Percentiles rank a stretch among this genome's conserved stretches.
phyloP scores from a whole-genome alignment of 1,140 invertebrate genomes.

The Ceratosolen solmsi region DNA sequence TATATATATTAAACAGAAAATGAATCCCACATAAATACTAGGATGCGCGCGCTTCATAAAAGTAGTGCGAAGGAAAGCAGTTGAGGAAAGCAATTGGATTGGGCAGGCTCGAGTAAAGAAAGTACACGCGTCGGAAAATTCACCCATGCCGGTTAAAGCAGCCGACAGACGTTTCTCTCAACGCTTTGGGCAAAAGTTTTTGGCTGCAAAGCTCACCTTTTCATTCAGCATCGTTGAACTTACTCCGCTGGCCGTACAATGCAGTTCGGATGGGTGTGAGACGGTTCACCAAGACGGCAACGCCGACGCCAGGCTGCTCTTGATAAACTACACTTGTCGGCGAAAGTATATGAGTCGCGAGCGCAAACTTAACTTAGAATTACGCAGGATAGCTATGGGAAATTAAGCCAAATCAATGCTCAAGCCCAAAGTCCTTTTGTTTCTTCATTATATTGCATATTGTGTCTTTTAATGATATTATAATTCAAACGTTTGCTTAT shows the following conservation, averaged over 20 bases:
- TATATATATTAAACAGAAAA: too few species aligned
- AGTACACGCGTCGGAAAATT: background rate
- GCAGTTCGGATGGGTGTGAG: background rate
- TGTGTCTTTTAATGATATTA: too few species aligned
- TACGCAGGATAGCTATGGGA: background rate
- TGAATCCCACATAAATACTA: too few species aligned
- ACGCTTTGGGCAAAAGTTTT: background rate
- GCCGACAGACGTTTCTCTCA: background rate
- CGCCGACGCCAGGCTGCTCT: background rate
- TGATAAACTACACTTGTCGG: constrained; percentile 1
- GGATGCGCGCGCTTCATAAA: too few species aligned
- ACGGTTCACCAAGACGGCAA: background rate
- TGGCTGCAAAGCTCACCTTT: background rate
- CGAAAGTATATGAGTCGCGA: background rate
- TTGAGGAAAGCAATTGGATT: too few species aligned
- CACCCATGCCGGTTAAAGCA: background rate
- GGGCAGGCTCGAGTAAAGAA: background rate
- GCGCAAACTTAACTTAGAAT: background rate
- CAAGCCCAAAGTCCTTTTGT: background rate
- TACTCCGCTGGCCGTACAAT: background rate
- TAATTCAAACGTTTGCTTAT: too few species aligned
- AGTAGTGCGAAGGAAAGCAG: background rate
- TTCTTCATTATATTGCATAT: background rate
- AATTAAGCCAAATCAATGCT: background rate
- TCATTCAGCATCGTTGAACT: background rate